Conservation (phyloP, 2,888 invertebrate genomes). For the Trichacis sp. region DNA sequence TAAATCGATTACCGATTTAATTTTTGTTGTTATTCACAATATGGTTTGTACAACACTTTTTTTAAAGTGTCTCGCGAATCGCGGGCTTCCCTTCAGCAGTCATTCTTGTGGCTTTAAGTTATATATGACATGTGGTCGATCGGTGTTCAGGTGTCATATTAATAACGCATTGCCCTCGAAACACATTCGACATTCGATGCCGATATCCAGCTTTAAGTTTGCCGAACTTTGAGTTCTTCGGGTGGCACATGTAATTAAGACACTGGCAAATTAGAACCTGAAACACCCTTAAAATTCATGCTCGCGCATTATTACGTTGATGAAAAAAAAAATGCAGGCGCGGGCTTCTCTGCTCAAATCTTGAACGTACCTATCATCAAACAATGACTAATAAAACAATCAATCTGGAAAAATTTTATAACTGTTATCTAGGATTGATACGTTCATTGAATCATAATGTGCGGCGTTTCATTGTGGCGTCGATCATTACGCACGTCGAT, state of each 20-base stretch:
- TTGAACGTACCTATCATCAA: neutral
- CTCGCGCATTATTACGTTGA: no score
- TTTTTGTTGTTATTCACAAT: no score
- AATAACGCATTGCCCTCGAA: no score
- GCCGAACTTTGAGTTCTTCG: neutral
- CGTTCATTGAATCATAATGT: neutral
- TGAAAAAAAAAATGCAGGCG: no score
- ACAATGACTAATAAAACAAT: neutral
- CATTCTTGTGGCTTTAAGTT: neutral
- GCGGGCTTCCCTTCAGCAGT: neutral
- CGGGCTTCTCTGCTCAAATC: no score
- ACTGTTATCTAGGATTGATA: neutral
- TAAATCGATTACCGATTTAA: no score
- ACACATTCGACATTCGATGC: neutral
- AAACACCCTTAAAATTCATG: no score
- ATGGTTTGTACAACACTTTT: no score
- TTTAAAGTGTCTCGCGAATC: no score
- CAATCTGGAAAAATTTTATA: neutral
- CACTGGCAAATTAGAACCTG: neutral
- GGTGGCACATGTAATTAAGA: neutral
- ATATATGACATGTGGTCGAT: neutral
- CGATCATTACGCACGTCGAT: no score
- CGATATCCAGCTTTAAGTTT: neutral
- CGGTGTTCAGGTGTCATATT: neutral
- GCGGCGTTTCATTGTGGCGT: no score